phyloP scores from a whole-genome alignment of 2,797 vertebrate species.

The Pempheris klunzingeri region DNA sequence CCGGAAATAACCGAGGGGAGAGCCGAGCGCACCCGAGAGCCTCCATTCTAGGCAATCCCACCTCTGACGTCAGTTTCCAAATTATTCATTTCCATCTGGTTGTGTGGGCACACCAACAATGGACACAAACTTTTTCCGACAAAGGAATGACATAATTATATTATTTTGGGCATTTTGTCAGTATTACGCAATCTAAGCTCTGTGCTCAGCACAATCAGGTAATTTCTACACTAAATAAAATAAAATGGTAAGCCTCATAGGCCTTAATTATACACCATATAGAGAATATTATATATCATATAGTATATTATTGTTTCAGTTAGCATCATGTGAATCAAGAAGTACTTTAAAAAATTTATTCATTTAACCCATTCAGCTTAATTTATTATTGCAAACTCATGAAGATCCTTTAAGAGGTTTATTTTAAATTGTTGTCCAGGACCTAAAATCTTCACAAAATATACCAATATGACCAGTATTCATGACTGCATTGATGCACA shows the following conservation, averaged over 20 bases:
- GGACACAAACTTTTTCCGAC: conserved; percentile 51
- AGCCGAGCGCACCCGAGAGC: conserved; percentile 63
- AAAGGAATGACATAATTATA: conserved; percentile 50
- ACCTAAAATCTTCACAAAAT: background rate
- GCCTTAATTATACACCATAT: background rate
- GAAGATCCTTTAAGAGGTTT: background rate
- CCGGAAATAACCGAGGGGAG: conserved; percentile 80
- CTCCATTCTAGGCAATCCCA: conserved; percentile 63
- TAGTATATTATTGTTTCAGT: background rate
- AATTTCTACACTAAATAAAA: background rate
- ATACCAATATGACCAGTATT: background rate
- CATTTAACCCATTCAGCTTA: background rate
- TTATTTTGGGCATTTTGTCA: background rate
- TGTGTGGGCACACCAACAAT: conserved; percentile 57
- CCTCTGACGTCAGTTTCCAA: conserved; percentile 77
- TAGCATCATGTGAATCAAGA: no score
- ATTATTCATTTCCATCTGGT: conserved; percentile 71
- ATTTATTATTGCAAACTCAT: background rate
- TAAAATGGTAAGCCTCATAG: background rate
- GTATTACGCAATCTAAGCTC: background rate
- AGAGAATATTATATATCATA: background rate
- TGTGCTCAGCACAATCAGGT: background rate
- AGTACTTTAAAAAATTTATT: background rate
- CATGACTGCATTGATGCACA: background rate
- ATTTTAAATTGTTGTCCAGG: background rate